Base-by-base conservation (phyloP, 2,797 vertebrate species). In the Pantherophis vulpinus region DNA sequence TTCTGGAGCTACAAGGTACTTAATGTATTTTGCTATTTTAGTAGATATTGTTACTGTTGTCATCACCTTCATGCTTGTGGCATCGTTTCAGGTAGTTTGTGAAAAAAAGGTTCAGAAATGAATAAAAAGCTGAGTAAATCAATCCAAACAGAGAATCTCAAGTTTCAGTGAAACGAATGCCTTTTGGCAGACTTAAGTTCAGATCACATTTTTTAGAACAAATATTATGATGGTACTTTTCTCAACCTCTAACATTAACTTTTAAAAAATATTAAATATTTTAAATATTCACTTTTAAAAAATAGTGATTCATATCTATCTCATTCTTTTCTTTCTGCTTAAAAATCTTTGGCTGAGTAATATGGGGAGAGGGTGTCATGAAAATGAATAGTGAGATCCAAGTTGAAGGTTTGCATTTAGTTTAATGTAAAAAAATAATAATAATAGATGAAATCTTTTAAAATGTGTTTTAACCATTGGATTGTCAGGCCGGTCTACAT, bases 401-500 rank as follows among this genome's bases (percentile, higher is more conserved):
- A 79, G 32, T 56, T 32, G 32, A 87, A 90, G 16, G 10, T 47
- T 42, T 59, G 4, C 63, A 86, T 86, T 90, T 91, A 70, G 29
- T 74, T 54, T 87, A 92, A 92, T 89, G 61, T 60, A 56, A 56
- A 37, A 94, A 87, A 90, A 70, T 9, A 54, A 10, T 42, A 42
- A 60, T 42, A 42, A 61, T 90, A 37, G 37, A 90, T 12, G 90
- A 88, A 91, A 88, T 56, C 42, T 91, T 88, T 89, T 70, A 6
- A 27, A 70, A 32, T 93, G 91, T 88, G 88, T 88, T 87, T 90
- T 92, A 96, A 83, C 92, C 87, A 58, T 91, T 95, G 93, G 91
- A 94, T 90, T 95, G 95, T 95, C 93, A 94, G 95, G 90, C 83
- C 91, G 92, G 86, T 92, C 93, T 95, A 94, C 93, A 4, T 95